Evolutionary conservation across 1,140 invertebrate species (phyloP).

Genomic region (Drosophila suzukii): DNA sequence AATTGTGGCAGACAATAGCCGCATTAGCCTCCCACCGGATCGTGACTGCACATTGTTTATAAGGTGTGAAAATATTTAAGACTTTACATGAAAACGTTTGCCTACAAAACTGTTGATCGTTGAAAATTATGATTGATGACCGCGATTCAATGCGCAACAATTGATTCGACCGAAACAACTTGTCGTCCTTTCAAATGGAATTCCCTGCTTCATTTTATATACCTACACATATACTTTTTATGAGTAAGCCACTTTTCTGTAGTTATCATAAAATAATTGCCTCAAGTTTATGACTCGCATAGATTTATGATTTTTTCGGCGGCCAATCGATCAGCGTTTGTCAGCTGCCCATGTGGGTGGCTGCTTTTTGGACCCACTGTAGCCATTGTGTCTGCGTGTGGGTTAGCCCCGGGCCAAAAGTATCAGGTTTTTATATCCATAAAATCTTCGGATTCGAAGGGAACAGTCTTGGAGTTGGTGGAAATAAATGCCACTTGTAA

Average conservation of each 20-base stretch:
- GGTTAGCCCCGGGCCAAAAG: constrained; percentile 62
- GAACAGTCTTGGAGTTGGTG: background rate
- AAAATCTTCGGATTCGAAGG: constrained; percentile 29
- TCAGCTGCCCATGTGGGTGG: constrained; percentile 63
- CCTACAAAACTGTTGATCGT: constrained; percentile 84
- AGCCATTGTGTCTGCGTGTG: constrained; percentile 73
- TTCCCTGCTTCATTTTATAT: constrained; percentile 9
- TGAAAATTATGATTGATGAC: constrained; percentile 84
- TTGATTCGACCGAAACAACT: constrained; percentile 57
- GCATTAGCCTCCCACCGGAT: constrained; percentile 68
- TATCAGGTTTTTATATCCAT: constrained; percentile 41
- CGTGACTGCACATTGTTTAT: constrained; percentile 83
- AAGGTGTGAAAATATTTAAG: constrained; percentile 84
- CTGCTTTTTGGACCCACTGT: constrained; percentile 48
- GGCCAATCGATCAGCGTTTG: constrained; percentile 77
- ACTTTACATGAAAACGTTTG: constrained; percentile 79
- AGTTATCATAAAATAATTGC: constrained; percentile 76
- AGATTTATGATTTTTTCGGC: constrained; percentile 64
- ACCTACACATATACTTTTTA: background rate
- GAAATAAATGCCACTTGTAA: background rate
- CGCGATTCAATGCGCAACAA: constrained; percentile 67
- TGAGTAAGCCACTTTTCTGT: constrained; percentile 22
- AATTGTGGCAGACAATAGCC: constrained; percentile 72
- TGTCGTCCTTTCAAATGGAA: constrained; percentile 68
- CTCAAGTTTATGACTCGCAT: constrained; percentile 45